These are phyloP conservation scores for Pseudochromis fuscus DNA, from an alignment of 2,797 vertebrate genomes.

Conservation along the genomic window DNA sequence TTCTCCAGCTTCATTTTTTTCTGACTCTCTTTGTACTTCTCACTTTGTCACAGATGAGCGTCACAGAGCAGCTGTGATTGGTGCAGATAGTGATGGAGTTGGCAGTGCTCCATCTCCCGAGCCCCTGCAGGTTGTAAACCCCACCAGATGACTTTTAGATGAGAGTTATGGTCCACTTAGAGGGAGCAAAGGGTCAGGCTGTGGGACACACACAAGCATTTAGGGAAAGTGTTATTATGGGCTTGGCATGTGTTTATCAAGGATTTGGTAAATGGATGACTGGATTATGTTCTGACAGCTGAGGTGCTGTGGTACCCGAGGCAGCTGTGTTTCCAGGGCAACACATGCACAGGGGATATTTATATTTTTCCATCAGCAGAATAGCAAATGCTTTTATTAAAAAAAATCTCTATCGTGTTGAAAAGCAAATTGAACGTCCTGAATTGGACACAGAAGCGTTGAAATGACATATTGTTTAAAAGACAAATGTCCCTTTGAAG, in stretches of 20 bases:
- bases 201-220: constrained; percentile 51
- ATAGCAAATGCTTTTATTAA: not conserved
- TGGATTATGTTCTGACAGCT: constrained; percentile 61
- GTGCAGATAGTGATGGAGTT: constrained; percentile 31
- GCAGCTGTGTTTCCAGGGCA: constrained; percentile 46
- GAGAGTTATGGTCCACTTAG: constrained; percentile 78
- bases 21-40: constrained; percentile 21
- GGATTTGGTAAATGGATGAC: constrained; percentile 65
- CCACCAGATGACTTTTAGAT: constrained; percentile 59
- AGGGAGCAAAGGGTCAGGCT: constrained; percentile 64
- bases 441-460: not conserved
- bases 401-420: constrained; percentile 2
- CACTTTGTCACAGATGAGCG: constrained; percentile 34
- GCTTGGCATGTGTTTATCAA: constrained; percentile 68
- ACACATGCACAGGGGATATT: not conserved
- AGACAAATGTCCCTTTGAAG: constrained; percentile 8
- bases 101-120: constrained; percentile 43
- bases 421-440: constrained; percentile 7
- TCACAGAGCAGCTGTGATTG: constrained; percentile 35
- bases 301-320: constrained; percentile 51
- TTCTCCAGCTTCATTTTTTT: not conserved
- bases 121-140: constrained; percentile 45
- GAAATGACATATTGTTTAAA: not conserved
- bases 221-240: constrained; percentile 67
- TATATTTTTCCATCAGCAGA: not conserved